These are phyloP conservation scores for Leptocoma aspasia DNA, from an alignment of 2,113 vertebrate species.

Conservation along the genomic window DNA sequence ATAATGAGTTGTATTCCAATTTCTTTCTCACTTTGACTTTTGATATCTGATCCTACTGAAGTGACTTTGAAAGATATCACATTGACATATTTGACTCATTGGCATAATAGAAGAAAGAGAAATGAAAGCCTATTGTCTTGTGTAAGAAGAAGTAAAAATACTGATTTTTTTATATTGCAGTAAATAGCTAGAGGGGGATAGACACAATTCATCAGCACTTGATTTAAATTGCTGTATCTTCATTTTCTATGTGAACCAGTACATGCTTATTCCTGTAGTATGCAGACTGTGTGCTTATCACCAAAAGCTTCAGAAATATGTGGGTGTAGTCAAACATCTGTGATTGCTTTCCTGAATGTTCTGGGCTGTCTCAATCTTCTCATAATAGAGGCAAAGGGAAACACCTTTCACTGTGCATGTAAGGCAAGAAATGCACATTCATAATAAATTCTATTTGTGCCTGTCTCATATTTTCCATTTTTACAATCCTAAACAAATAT, in stretches of 20 bases:
- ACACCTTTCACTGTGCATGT: background rate
- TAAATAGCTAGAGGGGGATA: conserved; percentile 34
- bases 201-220: conserved; percentile 14
- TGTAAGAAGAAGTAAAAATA: conserved; percentile 14
- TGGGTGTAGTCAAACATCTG: conserved; percentile 45
- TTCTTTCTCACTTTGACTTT: conserved; percentile 6
- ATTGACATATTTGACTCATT: background rate
- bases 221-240: conserved; percentile 4
- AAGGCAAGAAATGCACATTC: background rate
- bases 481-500: background rate
- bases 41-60: background rate
- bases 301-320: conserved; percentile 34
- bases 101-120: background rate
- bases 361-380: background rate
- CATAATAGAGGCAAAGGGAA: conserved; percentile 9
- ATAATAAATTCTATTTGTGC: background rate
- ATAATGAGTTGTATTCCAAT: background rate
- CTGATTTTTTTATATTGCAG: background rate
- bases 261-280: conserved; percentile 52
- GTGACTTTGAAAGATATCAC: background rate
- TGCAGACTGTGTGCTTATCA: conserved; percentile 13
- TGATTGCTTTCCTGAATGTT: conserved; percentile 16
- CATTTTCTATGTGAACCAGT: background rate
- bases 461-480: background rate
- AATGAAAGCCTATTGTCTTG: background rate